phyloP scores from a whole-genome alignment of 2,797 vertebrate genomes.

The Aeoliscus strigatus region DNA sequence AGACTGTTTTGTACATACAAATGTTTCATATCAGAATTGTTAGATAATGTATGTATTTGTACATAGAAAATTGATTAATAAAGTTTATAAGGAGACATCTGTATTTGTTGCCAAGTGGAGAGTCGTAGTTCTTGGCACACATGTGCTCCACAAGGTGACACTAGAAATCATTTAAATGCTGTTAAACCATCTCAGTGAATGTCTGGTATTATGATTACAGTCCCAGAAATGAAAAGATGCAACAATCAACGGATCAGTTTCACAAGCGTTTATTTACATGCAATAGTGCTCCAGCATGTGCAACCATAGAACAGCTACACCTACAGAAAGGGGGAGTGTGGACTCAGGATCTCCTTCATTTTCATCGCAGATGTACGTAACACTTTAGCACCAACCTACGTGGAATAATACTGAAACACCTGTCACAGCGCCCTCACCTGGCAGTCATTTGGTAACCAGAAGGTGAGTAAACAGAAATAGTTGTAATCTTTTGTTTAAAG shows the following conservation, averaged over 20 bases:
- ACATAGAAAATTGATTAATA: conserved; percentile 78
- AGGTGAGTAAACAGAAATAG: conserved; percentile 63
- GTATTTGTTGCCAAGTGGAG: conserved; percentile 27
- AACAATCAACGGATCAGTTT: conserved; percentile 36
- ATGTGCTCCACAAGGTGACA: conserved; percentile 30
- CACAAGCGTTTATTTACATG: conserved; percentile 82
- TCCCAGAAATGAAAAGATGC: conserved; percentile 12
- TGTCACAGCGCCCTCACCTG: conserved; percentile 57
- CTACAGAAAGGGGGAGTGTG: conserved; percentile 47
- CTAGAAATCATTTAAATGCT: not conserved
- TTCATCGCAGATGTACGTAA: conserved; percentile 65
- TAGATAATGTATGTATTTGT: conserved; percentile 80
- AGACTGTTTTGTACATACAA: conserved; percentile 74
- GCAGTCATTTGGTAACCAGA: conserved; percentile 68
- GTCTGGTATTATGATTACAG: too few relatives aligned
- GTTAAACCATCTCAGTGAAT: too few relatives aligned
- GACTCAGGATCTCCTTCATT: conserved; percentile 78
- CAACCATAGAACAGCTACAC: conserved; percentile 60
- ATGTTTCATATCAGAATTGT: conserved; percentile 75
- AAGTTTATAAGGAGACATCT: conserved; percentile 75
- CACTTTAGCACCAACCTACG: conserved; percentile 61
- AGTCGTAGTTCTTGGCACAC: not conserved
- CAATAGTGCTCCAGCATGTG: conserved; percentile 77
- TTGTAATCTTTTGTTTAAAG: conserved; percentile 48
- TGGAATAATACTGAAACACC: conserved; percentile 53